A percentile compares a stretch with the other conserved stretches of the same genome.
Evolutionary conservation across 2,888 invertebrate genomes (phyloP).

Genomic region (Melieria omissa): DNA sequence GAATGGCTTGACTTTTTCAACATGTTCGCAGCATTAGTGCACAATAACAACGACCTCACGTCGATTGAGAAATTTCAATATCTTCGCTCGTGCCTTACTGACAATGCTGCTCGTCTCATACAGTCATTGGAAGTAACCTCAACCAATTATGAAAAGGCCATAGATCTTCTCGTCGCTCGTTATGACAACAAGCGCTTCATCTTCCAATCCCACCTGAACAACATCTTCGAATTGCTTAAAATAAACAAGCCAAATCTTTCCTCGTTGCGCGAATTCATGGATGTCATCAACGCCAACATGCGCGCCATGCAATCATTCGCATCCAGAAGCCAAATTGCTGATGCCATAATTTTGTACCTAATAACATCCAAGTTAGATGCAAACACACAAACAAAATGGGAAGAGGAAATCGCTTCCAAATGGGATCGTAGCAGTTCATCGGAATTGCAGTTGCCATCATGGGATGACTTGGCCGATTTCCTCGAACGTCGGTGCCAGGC

Average conservation of each 20-base stretch:
- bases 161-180: too few species aligned
- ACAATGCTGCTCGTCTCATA: too few species aligned
- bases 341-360: slow-evolving; percentile 35
- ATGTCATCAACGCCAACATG: slow-evolving; percentile 31
- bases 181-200: too few species aligned
- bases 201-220: too few species aligned
- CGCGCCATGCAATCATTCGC: slow-evolving; percentile 38
- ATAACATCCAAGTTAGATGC: slow-evolving; percentile 34
- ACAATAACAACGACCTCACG: too few species aligned
- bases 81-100: too few species aligned
- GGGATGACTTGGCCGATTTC: slow-evolving; percentile 7
- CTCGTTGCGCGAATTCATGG: slow-evolving; percentile 27
- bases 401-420: slow-evolving; percentile 31
- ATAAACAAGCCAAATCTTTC: neutral
- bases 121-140: too few species aligned
- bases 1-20: too few species aligned
- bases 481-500: slow-evolving; percentile 1
- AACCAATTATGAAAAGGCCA: too few species aligned
- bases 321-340: slow-evolving; percentile 32
- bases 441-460: neutral
- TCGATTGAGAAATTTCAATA: too few species aligned
- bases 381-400: slow-evolving; percentile 36
- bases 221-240: too few species aligned
- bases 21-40: too few species aligned
- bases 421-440: neutral